Conservation (phyloP, 53 echinoderm and acorn worm genomes). For the Crossaster papposus region DNA sequence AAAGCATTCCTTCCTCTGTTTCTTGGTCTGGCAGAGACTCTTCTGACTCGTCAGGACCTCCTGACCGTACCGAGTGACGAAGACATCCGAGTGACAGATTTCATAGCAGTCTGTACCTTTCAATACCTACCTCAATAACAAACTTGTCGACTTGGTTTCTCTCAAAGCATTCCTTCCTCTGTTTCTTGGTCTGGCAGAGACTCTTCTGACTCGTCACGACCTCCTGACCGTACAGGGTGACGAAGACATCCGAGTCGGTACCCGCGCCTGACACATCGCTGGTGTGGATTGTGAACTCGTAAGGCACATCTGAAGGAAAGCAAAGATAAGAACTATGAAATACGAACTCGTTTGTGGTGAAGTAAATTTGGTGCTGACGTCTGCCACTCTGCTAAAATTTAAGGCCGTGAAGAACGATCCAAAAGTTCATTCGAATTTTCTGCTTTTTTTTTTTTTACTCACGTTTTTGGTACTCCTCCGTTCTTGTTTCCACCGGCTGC, state of each 20-base stretch:
- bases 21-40: no score
- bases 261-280: constrained; percentile 88
- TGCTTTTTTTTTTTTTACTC: constrained; percentile 60
- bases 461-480: constrained; percentile 98
- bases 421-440: no score
- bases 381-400: no score
- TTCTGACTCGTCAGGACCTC: no score
- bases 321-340: not conserved
- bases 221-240: constrained; percentile 92
- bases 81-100: no score
- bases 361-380: no score
- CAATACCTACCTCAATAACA: constrained; percentile 75
- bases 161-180: constrained; percentile 90
- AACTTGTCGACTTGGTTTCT: constrained; percentile 86
- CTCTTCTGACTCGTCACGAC: constrained; percentile 89
- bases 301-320: constrained; percentile 85
- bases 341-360: no score
- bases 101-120: no score
- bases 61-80: no score
- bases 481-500: constrained; percentile 81
- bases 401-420: no score
- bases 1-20: no score
- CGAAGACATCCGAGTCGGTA: constrained; percentile 90
- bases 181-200: constrained; percentile 87
- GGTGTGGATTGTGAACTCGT: constrained; percentile 94